These are phyloP conservation scores for Drosophila ercepeae DNA, from an alignment of 1,140 invertebrate species.

Conservation along the genomic window DNA sequence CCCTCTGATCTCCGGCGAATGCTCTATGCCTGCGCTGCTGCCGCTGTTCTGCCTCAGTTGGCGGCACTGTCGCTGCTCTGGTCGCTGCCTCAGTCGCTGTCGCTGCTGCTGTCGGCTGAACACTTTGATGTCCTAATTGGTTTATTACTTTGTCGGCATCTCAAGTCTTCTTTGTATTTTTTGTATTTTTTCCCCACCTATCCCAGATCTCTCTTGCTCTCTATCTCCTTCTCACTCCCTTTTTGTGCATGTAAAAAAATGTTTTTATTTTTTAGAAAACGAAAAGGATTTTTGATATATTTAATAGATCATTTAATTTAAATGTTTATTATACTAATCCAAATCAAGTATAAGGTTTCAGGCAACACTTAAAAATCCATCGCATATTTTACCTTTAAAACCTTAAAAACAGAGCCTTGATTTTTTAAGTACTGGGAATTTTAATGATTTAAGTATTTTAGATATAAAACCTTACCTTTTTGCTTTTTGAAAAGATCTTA, in stretches of 20 bases:
- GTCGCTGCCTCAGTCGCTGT: conserved; percentile 10
- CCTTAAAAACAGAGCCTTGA: no score
- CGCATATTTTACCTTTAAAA: no score
- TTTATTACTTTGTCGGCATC: conserved; percentile 82
- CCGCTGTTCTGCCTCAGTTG: conserved; percentile 10
- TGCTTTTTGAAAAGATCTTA: no score
- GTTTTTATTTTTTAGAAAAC: not conserved
- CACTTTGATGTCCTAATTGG: conserved; percentile 82
- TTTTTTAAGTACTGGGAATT: no score
- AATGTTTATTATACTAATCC: no score
- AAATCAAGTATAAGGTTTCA: no score
- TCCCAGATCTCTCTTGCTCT: conserved; percentile 11
- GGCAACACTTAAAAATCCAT: no score
- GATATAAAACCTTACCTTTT: no score
- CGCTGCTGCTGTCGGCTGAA: conserved; percentile 75
- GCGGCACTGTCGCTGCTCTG: conserved; percentile 10
- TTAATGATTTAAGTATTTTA: no score
- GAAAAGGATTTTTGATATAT: not conserved
- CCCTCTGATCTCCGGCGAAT: conserved; percentile 68
- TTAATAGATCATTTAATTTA: not conserved
- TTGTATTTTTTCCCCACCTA: conserved; percentile 38
- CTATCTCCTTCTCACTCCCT: conserved; percentile 8
- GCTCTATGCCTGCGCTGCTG: conserved; percentile 24
- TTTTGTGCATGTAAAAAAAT: conserved; percentile 14
- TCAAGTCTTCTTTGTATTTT: conserved; percentile 70